phyloP scores from a whole-genome alignment of 1,140 invertebrate species.

The Hyphantria cunea region DNA sequence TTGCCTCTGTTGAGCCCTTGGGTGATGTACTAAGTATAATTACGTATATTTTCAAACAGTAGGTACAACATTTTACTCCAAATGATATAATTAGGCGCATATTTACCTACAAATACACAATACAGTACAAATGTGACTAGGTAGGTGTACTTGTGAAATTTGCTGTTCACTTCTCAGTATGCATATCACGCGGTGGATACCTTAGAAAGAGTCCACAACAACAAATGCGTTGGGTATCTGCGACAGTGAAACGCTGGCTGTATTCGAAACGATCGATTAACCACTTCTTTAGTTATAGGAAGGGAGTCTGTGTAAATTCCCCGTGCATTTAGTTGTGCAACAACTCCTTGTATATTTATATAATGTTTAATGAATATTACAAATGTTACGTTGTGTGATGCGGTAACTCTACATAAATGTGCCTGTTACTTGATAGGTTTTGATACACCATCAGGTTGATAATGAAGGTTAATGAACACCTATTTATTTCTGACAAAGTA shows the following conservation, averaged over 20 bases:
- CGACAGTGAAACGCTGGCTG: slow-evolving; percentile 41
- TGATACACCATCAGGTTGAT: not conserved
- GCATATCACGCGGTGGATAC: slow-evolving; percentile 35
- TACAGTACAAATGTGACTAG: slow-evolving; percentile 1
- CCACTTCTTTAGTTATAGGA: slow-evolving; percentile 28
- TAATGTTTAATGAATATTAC: slow-evolving; percentile 13
- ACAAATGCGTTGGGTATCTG: slow-evolving; percentile 31
- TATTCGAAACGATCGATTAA: slow-evolving; percentile 42
- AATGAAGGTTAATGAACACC: not conserved
- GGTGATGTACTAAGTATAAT: too few species aligned
- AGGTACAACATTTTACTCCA: too few species aligned
- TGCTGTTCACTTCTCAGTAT: slow-evolving; percentile 35
- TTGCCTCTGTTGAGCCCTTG: too few species aligned
- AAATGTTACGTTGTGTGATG: slow-evolving; percentile 3
- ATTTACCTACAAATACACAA: not conserved
- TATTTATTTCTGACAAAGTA: too few species aligned
- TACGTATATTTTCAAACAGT: too few species aligned
- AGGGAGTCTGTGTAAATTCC: slow-evolving; percentile 11
- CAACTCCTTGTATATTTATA: slow-evolving; percentile 34
- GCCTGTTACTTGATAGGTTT: too few species aligned
- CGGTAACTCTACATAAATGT: slow-evolving; percentile 3
- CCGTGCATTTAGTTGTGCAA: slow-evolving; percentile 34
- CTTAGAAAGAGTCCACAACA: slow-evolving; percentile 37
- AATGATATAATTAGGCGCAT: not conserved
- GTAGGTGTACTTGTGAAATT: slow-evolving; percentile 40